Conservation (phyloP, 2,113 vertebrate species). For the Callopanchax toddi region DNA sequence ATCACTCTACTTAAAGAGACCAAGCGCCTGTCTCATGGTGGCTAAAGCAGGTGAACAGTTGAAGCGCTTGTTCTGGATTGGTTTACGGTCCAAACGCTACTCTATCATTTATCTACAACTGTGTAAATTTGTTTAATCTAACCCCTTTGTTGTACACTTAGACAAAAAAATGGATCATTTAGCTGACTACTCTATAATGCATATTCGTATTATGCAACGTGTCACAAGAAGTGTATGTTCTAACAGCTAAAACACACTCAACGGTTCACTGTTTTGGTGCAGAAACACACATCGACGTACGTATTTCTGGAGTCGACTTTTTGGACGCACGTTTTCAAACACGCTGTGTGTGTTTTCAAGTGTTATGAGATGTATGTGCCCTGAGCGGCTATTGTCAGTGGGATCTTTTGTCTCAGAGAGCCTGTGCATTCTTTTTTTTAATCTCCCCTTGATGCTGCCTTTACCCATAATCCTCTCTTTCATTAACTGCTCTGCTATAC, state of each 20-base stretch:
- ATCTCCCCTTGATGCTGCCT: constrained; percentile 80
- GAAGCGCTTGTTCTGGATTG: constrained; percentile 17
- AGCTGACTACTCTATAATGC: too few species aligned
- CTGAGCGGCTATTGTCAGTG: constrained; percentile 70
- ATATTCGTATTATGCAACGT: constrained; percentile 31
- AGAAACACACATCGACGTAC: not conserved
- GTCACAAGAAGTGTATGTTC: constrained; percentile 38
- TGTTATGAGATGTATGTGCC: constrained; percentile 46
- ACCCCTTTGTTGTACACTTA: too few species aligned
- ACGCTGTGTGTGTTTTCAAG: not conserved
- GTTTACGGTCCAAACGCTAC: not conserved
- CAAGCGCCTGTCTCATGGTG: constrained; percentile 56
- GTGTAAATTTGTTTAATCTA: not conserved
- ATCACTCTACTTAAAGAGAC: constrained; percentile 82
- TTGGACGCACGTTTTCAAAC: not conserved
- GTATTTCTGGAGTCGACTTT: not conserved
- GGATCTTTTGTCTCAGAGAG: constrained; percentile 80
- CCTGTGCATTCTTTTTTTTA: constrained; percentile 65
- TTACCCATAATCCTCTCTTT: constrained; percentile 82
- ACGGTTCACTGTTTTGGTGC: too few species aligned
- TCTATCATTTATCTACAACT: not conserved
- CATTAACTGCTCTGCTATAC: constrained; percentile 79
- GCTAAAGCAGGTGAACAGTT: constrained; percentile 38
- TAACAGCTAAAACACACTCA: constrained; percentile 29
- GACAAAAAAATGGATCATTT: too few species aligned